phyloP scores from a whole-genome alignment of 2,113 vertebrate genomes.

The Cynopterus brachyotis region DNA sequence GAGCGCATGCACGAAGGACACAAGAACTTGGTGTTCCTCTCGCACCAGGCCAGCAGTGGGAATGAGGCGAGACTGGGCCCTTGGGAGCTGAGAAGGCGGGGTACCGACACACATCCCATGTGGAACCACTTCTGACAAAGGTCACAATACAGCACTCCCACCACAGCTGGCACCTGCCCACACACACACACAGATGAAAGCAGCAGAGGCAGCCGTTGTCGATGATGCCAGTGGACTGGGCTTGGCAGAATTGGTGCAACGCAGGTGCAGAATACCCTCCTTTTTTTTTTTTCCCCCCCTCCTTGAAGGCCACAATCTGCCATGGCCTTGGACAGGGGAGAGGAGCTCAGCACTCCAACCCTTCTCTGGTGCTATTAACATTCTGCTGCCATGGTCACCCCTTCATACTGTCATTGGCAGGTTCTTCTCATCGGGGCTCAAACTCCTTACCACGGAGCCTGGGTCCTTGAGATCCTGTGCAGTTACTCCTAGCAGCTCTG shows the following conservation, averaged over 20 bases:
- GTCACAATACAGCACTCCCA: slow-evolving; percentile 90
- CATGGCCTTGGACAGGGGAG: not conserved
- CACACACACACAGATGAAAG: slow-evolving; percentile 87
- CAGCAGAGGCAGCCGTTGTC: slow-evolving; percentile 36
- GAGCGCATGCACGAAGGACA: slow-evolving; percentile 94
- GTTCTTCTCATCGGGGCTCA: not conserved
- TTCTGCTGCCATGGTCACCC: slow-evolving; percentile 14
- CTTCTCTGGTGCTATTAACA: not conserved
- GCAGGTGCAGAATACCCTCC: slow-evolving; percentile 89
- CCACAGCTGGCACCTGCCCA: slow-evolving; percentile 78
- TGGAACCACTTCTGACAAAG: slow-evolving; percentile 96
- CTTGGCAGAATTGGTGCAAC: slow-evolving; percentile 88
- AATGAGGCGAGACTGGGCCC: slow-evolving; percentile 77
- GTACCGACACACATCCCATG: slow-evolving; percentile 89
- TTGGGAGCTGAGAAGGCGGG: slow-evolving; percentile 83
- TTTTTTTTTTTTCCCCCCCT: slow-evolving; percentile 94
- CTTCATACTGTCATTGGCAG: not conserved
- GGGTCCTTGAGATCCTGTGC: slow-evolving; percentile 95
- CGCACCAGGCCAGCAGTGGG: slow-evolving; percentile 89
- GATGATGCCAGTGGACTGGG: slow-evolving; percentile 46
- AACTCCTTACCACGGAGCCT: slow-evolving; percentile 90
- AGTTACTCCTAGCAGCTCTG: slow-evolving; percentile 92
- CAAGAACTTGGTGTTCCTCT: slow-evolving; percentile 93
- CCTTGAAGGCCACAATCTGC: slow-evolving; percentile 93
- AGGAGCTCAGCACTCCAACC: not conserved